Conservation (phyloP, 2,888 invertebrate genomes). For the Rhingia rostrata region DNA sequence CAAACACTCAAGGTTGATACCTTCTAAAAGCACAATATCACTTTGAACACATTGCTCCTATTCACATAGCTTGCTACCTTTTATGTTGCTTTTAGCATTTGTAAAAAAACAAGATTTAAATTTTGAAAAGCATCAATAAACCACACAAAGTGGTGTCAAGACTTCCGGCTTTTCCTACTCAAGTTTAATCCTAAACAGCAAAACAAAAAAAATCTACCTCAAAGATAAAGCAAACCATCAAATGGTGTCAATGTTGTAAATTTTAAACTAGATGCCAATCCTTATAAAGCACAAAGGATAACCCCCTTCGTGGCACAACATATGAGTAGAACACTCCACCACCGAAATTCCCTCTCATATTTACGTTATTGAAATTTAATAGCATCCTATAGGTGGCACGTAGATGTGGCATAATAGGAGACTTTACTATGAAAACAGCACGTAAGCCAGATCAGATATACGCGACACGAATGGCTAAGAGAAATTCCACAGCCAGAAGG, state of each 20-base stretch:
- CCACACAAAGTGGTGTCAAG: too few species aligned
- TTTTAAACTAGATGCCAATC: conserved; percentile 35
- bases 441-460: conserved; percentile 73
- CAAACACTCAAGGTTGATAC: too few species aligned
- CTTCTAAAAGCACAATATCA: too few species aligned
- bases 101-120: neutral
- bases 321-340: conserved; percentile 30
- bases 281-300: conserved; percentile 44
- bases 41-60: too few species aligned
- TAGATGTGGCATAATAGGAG: conserved; percentile 67
- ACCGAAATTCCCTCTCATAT: conserved; percentile 54
- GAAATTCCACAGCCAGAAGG: conserved; percentile 48
- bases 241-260: conserved; percentile 16
- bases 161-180: too few species aligned
- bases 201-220: neutral
- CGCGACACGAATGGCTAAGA: conserved; percentile 66
- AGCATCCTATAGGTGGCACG: conserved; percentile 61
- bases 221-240: conserved; percentile 2
- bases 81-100: neutral
- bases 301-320: conserved; percentile 11
- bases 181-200: conserved; percentile 1
- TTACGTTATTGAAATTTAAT: conserved; percentile 72
- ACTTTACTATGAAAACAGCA: conserved; percentile 71
- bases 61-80: neutral
- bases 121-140: neutral